Conservation (phyloP, 2,113 vertebrate genomes). For the Indicator maculatus region DNA sequence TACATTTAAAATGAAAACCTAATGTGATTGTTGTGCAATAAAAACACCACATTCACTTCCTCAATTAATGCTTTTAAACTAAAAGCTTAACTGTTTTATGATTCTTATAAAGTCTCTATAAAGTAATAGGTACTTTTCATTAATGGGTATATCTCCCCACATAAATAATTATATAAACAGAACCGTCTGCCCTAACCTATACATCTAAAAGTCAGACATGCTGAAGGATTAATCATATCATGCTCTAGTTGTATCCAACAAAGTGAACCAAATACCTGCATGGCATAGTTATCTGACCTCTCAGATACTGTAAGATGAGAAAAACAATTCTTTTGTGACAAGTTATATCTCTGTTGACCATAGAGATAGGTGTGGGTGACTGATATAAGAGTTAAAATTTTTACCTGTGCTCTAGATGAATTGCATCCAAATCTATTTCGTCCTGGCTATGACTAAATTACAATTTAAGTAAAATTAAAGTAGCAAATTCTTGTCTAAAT, state of each 20-base stretch:
- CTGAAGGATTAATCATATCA: background rate
- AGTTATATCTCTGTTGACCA: background rate
- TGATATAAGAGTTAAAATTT: background rate
- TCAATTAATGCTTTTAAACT: background rate
- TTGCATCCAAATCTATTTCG: background rate
- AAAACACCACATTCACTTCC: background rate
- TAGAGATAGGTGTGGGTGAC: background rate
- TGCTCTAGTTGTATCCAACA: background rate
- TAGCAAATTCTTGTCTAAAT: background rate
- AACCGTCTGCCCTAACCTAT: background rate
- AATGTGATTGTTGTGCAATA: background rate
- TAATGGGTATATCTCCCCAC: background rate
- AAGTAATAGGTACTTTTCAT: background rate
- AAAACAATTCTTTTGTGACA: background rate
- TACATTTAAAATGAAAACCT: background rate
- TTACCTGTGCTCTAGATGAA: background rate
- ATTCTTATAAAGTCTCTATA: background rate
- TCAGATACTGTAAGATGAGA: background rate
- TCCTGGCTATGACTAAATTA: background rate
- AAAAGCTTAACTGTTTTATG: background rate
- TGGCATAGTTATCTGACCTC: background rate
- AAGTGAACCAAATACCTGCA: background rate
- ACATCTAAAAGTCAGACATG: background rate
- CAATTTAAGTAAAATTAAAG: too few relatives aligned
- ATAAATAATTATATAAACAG: background rate